Evolutionary conservation across 2,888 invertebrate genomes (phyloP).

Genomic region (Microplitis deprimator): DNA sequence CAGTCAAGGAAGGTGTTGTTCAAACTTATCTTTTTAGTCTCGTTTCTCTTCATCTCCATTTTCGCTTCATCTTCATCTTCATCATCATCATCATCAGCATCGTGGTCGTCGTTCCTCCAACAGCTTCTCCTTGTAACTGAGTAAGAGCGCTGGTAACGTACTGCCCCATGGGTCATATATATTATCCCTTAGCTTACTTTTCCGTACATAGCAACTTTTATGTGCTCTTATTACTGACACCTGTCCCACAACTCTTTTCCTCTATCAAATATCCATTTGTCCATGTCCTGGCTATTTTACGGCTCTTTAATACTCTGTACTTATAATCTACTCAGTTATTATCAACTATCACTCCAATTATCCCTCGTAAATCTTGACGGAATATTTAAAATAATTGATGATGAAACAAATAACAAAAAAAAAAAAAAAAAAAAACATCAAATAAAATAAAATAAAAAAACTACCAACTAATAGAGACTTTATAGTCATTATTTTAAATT

Average conservation of each 20-base stretch:
- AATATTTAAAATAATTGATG: background rate
- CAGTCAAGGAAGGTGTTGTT: slow-evolving; percentile 28
- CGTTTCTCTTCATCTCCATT: slow-evolving; percentile 38
- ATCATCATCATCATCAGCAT: slow-evolving; percentile 7
- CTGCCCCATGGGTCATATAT: slow-evolving; percentile 21
- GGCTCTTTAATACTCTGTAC: background rate
- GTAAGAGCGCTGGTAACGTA: background rate
- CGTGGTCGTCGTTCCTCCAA: no score
- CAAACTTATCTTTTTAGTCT: slow-evolving; percentile 28
- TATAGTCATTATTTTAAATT: background rate
- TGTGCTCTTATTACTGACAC: slow-evolving; percentile 54
- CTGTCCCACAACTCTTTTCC: slow-evolving; percentile 58
- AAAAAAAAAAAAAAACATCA: background rate
- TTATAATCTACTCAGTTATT: background rate
- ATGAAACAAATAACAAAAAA: background rate
- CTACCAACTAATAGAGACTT: background rate
- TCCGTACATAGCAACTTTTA: slow-evolving; percentile 4
- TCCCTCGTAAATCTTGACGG: background rate
- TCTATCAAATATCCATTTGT: slow-evolving; percentile 33
- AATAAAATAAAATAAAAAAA: background rate
- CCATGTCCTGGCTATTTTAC: slow-evolving; percentile 9
- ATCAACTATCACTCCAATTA: background rate
- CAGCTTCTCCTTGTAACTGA: slow-evolving; percentile 31
- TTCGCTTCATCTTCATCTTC: slow-evolving; percentile 20
- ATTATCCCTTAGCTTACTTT: background rate